A percentile compares a stretch with the other conserved stretches of the same genome.
Conservation (phyloP, 2,888 invertebrate species). For the Archaeoteleia sp. region DNA sequence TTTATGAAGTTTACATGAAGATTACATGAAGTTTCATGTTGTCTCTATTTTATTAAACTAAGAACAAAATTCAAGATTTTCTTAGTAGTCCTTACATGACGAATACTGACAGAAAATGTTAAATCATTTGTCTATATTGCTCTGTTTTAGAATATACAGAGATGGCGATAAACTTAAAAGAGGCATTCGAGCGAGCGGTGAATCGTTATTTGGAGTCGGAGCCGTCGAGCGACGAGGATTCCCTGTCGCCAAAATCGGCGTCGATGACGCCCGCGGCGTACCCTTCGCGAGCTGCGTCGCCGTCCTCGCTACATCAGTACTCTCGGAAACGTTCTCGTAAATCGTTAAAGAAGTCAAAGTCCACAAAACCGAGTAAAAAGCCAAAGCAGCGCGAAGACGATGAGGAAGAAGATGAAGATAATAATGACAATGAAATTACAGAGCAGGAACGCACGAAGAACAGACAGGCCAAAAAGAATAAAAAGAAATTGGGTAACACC, state of each 20-base stretch:
- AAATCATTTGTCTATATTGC: no score
- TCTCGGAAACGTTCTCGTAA: constrained; percentile 74
- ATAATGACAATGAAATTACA: constrained; percentile 54
- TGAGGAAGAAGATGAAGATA: constrained; percentile 57
- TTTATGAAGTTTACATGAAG: no score
- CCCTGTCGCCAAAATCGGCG: constrained; percentile 58
- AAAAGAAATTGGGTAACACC: constrained; percentile 49
- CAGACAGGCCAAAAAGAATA: constrained; percentile 53
- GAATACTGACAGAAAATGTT: no score
- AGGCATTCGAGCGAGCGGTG: constrained; percentile 87
- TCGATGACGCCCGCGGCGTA: constrained; percentile 53
- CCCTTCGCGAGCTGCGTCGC: constrained; percentile 56
- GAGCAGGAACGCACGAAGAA: constrained; percentile 43
- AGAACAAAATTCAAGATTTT: no score
- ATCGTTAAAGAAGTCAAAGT: constrained; percentile 74
- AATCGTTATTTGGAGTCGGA: constrained; percentile 89
- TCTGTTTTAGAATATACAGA: constrained; percentile 89
- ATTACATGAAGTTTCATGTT: no score
- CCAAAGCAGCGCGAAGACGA: constrained; percentile 55
- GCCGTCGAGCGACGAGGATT: constrained; percentile 83
- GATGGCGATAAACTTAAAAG: constrained; percentile 89
- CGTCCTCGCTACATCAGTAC: constrained; percentile 61
- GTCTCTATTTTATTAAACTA: no score
- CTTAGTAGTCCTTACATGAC: no score
- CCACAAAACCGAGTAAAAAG: constrained; percentile 69